Evolutionary conservation across 2,113 vertebrate species (phyloP).

Genomic region (Alces alces): DNA sequence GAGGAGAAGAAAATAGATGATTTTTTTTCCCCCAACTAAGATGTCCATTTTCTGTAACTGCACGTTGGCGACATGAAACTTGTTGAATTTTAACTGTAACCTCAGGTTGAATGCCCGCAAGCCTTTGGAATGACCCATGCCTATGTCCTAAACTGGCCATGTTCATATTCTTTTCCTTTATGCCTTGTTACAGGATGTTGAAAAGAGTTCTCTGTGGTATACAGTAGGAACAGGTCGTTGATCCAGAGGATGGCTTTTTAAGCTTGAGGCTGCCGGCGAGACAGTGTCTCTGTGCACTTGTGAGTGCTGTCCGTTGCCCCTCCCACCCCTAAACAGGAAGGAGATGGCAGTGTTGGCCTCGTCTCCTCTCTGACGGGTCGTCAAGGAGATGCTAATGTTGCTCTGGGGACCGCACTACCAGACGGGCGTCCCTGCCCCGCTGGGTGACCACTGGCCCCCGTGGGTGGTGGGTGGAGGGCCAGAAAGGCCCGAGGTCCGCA

Average conservation of each 20-base stretch:
- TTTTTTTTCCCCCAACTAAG: not conserved
- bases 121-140: not conserved
- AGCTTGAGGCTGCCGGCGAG: not conserved
- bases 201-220: not conserved
- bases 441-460: accelerated
- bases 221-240: not conserved
- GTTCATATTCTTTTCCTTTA: not conserved
- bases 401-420: not conserved
- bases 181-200: not conserved
- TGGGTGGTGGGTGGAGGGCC: accelerated
- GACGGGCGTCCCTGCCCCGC: no score
- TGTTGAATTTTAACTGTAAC: not conserved
- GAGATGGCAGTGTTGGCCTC: no score
- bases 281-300: not conserved
- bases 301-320: no score
- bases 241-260: not conserved
- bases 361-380: not conserved
- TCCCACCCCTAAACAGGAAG: not conserved
- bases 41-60: not conserved
- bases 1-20: not conserved
- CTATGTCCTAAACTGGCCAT: not conserved
- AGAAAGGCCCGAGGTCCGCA: not conserved
- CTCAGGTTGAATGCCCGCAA: not conserved
- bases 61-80: no score
- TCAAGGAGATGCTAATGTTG: not conserved